A percentile compares a stretch with the other conserved stretches of the same genome.
Conservation (phyloP, 2,888 invertebrate species). For the Harpalus rubripes region DNA sequence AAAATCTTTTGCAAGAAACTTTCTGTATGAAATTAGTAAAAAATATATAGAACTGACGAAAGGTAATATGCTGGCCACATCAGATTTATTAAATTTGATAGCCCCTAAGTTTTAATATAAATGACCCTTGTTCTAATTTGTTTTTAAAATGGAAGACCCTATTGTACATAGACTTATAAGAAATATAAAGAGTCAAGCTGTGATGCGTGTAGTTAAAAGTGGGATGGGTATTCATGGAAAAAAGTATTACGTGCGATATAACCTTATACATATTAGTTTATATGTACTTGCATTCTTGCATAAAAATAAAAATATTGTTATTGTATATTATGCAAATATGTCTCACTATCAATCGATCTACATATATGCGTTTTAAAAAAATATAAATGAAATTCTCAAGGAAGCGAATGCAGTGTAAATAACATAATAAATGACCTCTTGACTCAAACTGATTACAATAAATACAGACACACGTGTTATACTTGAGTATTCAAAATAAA, state of each 20-base stretch:
- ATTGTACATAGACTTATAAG: too few species aligned
- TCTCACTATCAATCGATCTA: background rate
- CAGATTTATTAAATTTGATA: too few species aligned
- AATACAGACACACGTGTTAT: conserved; percentile 4
- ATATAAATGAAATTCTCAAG: conserved; percentile 18
- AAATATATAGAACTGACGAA: too few species aligned
- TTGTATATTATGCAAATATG: background rate
- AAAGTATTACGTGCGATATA: background rate
- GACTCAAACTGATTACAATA: conserved; percentile 13
- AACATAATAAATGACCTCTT: conserved; percentile 22
- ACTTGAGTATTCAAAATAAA: conserved; percentile 35
- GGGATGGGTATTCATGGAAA: background rate
- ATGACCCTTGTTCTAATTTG: too few species aligned
- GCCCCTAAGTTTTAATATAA: too few species aligned
- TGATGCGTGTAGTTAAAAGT: background rate
- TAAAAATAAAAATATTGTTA: background rate
- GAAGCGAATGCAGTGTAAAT: background rate
- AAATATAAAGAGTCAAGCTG: background rate
- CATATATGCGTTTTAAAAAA: background rate
- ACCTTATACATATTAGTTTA: too few species aligned
- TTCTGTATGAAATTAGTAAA: too few species aligned
- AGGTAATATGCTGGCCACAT: too few species aligned
- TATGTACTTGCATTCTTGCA: background rate
- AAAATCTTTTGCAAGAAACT: too few species aligned
- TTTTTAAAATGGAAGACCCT: too few species aligned